These are phyloP conservation scores for Festucalex cinctus DNA, from an alignment of 2,113 vertebrate species.

Conservation along the genomic window DNA sequence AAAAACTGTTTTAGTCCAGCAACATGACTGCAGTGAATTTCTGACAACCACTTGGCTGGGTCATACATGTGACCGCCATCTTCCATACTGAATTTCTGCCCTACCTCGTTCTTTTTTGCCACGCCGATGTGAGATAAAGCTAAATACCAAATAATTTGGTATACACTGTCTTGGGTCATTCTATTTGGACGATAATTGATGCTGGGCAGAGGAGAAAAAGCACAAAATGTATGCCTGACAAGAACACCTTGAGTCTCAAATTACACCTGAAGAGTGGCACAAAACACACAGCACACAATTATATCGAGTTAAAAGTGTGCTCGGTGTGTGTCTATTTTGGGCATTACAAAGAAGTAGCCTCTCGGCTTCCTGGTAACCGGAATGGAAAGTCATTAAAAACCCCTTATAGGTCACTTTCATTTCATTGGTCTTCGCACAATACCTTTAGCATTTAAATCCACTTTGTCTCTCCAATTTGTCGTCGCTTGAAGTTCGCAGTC, in stretches of 20 bases:
- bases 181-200: background rate
- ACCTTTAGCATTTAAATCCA: constrained; percentile 8
- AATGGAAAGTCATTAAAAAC: background rate
- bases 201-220: background rate
- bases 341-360: background rate
- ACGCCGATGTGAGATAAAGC: too few species aligned
- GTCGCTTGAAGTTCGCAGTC: constrained; percentile 16
- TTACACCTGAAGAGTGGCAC: constrained; percentile 1
- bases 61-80: background rate
- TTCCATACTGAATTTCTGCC: background rate
- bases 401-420: background rate
- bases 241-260: background rate
- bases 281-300: background rate
- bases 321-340: background rate
- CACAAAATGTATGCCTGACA: background rate
- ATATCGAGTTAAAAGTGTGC: background rate
- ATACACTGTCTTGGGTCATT: background rate
- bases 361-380: background rate
- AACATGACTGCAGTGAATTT: too few species aligned
- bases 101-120: too few species aligned
- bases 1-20: too few species aligned
- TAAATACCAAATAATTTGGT: background rate
- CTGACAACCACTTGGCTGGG: too few species aligned
- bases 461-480: constrained; percentile 16
- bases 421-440: background rate